phyloP scores from a whole-genome alignment of 2,888 invertebrate species.

The Gortyna flavago region DNA sequence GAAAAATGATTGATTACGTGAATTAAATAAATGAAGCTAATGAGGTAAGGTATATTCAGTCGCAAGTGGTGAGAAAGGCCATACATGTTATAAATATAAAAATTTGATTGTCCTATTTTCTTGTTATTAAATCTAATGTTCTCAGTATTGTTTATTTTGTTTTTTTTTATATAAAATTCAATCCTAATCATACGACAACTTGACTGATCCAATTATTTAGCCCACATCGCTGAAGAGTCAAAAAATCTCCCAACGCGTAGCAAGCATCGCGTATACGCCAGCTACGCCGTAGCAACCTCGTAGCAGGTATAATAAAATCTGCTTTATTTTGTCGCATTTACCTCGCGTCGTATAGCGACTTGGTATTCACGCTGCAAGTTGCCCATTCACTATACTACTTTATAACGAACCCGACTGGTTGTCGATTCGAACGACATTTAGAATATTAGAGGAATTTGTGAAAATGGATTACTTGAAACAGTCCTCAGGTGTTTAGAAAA shows the following conservation, averaged over 20 bases:
- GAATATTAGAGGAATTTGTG: neutral
- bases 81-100: neutral
- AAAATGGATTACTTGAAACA: neutral
- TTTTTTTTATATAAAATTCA: neutral
- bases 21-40: too few relatives aligned
- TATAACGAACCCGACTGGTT: slow-evolving; percentile 20
- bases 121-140: neutral
- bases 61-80: too few relatives aligned
- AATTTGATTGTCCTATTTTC: neutral
- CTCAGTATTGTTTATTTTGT: neutral
- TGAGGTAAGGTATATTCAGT: too few relatives aligned
- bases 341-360: slow-evolving; percentile 14
- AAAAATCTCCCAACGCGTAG: slow-evolving; percentile 15
- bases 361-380: slow-evolving; percentile 42
- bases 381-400: slow-evolving; percentile 35
- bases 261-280: slow-evolving; percentile 6
- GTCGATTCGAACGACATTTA: slow-evolving; percentile 26
- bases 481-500: neutral
- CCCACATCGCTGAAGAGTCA: neutral
- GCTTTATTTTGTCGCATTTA: slow-evolving; percentile 22
- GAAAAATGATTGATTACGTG: too few relatives aligned
- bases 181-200: neutral
- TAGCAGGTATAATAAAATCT: slow-evolving; percentile 1
- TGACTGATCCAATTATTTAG: neutral
- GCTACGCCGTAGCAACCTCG: slow-evolving; percentile 49